Percentiles rank a stretch among this genome's conserved stretches.
Evolutionary conservation across 2,113 vertebrate genomes (phyloP).

Genomic region (Setophaga kirtlandii): DNA sequence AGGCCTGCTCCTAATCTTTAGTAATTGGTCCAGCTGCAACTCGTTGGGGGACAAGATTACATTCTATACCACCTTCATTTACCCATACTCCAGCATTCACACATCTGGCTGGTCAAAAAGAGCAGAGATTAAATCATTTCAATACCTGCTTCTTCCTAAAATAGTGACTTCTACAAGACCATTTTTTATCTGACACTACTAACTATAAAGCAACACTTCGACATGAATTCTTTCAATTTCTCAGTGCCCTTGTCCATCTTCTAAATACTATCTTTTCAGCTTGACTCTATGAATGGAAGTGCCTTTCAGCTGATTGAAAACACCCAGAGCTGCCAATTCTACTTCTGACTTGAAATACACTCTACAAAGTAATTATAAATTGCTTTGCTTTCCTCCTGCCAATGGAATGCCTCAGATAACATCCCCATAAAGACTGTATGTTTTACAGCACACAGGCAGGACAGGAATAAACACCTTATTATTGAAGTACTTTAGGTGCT

Average conservation of each 20-base stretch:
- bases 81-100: neutral
- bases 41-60: too few relatives aligned
- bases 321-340: neutral
- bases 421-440: neutral
- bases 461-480: neutral
- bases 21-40: too few relatives aligned
- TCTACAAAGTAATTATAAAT: too few relatives aligned
- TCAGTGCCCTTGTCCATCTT: neutral
- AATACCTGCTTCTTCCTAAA: neutral
- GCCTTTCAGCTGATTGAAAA: neutral
- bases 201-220: neutral
- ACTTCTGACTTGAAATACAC: neutral
- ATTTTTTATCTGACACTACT: neutral
- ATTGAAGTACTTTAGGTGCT: neutral
- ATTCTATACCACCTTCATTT: too few relatives aligned
- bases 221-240: neutral
- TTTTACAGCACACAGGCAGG: neutral
- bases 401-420: neutral
- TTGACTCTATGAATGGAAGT: neutral
- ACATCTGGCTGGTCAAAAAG: neutral
- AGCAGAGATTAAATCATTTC: neutral
- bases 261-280: neutral
- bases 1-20: too few relatives aligned
- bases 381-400: neutral
- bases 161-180: neutral